Base-by-base conservation (phyloP, 2,797 vertebrate genomes). In the Glyptemys insculpta region DNA sequence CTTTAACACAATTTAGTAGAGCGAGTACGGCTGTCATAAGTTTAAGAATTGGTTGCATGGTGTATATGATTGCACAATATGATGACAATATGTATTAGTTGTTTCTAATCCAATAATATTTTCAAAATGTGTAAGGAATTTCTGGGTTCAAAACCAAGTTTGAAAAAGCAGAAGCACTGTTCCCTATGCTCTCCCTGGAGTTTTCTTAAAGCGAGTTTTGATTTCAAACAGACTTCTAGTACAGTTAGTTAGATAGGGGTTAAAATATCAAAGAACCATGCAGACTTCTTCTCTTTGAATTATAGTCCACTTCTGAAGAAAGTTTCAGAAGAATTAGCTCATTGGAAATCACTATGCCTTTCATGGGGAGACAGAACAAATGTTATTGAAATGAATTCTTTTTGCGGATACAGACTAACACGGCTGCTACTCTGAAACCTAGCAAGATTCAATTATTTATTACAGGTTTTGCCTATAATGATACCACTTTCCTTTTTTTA, bases 371-470 rank as follows among this genome's bases (percentile, higher is more conserved):
- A 87, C 93, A 96, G 95, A 96, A 97, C 85, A 97, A 97, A 97
- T 86, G 83, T 95, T 96, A 92, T 95, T 96, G 94, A 96, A 97
- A 96, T 94, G 41, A 97, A 96, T n/a, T n/a, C n/a, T n/a, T n/a
- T n/a, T n/a, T n/a, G n/a, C n/a, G n/a, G n/a, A n/a, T n/a, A n/a
- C n/a, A n/a, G n/a, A n/a, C n/a, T n/a, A n/a, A n/a, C n/a, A n/a
- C n/a, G n/a, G n/a, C n/a, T n/a, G n/a, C n/a, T n/a, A n/a, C n/a
- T n/a, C n/a, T n/a, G n/a, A n/a, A n/a, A n/a, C n/a, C n/a, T 92
- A 90, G 96, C 80, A 57, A 96, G 94, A 96, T 94, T 97, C 90
- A 97, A 94, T 97, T 97, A 97, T 97, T 97, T 97, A 97, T 97
- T 91, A 94, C 87, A 96, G 89, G 86, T 90, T 95, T 97, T 96